phyloP scores from a whole-genome alignment of 2,113 vertebrate species.

The Terrapene triunguis region DNA sequence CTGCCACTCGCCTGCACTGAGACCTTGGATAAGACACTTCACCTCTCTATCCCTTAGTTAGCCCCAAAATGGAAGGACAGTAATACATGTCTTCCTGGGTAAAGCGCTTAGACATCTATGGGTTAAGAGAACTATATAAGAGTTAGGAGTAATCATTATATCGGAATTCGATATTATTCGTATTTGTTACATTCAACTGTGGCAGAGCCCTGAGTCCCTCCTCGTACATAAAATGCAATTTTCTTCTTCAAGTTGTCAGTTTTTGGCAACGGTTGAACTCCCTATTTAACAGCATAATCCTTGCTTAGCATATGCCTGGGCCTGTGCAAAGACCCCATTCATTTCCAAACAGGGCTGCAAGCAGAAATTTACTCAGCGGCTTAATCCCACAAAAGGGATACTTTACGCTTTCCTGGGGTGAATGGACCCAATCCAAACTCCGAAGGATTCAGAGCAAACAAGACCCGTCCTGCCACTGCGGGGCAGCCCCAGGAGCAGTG shows the following conservation, averaged over 20 bases:
- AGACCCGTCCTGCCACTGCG: neutral
- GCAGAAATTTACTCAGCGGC: neutral
- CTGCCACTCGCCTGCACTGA: fast-evolving
- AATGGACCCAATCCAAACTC: neutral
- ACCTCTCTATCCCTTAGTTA: neutral
- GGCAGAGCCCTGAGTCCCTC: neutral
- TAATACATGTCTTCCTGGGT: neutral
- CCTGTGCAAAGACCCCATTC: neutral
- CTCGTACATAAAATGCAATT: neutral
- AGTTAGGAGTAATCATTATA: neutral
- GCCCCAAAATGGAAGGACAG: neutral
- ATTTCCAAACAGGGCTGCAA: neutral
- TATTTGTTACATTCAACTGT: neutral
- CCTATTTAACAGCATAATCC: neutral
- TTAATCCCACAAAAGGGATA: neutral
- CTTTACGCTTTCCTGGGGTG: neutral
- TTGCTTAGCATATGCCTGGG: neutral
- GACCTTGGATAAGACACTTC: neutral
- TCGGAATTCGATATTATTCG: fast-evolving
- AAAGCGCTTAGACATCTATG: neutral
- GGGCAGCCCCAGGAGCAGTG: neutral
- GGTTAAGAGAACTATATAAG: neutral
- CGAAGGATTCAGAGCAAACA: neutral
- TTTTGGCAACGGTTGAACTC: neutral
- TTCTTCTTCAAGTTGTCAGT: neutral